Conservation (phyloP, 1,140 invertebrate genomes). For the Lasaia peninsularis region DNA sequence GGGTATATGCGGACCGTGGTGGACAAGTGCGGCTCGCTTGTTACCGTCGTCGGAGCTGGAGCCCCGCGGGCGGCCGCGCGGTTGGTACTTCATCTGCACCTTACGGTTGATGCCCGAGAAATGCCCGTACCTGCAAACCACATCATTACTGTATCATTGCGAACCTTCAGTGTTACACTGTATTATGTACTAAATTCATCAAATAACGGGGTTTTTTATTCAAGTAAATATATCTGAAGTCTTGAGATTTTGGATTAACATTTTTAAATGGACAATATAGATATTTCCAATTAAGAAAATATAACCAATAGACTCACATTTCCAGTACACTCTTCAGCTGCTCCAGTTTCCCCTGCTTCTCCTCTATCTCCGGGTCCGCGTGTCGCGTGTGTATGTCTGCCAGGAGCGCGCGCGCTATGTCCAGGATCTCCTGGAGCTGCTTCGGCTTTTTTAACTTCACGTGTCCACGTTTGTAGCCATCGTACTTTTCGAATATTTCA, state of each 20-base stretch:
- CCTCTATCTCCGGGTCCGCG: constrained; percentile 95
- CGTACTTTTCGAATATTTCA: constrained; percentile 98
- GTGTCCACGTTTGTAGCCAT: constrained; percentile 95
- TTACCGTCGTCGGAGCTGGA: constrained; percentile 97
- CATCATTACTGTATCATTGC: constrained; percentile 12
- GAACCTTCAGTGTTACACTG: too few species aligned
- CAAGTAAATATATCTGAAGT: too few species aligned
- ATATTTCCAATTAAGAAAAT: too few species aligned
- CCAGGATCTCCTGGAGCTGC: constrained; percentile 97
- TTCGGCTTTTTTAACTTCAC: constrained; percentile 98
- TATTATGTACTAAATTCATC: too few species aligned
- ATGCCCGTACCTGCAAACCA: constrained; percentile 93
- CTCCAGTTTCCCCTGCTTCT: constrained; percentile 97
- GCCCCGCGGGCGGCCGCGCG: constrained; percentile 92
- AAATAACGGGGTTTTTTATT: too few species aligned
- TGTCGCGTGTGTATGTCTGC: constrained; percentile 91
- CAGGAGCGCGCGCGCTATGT: constrained; percentile 93
- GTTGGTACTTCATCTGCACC: constrained; percentile 99
- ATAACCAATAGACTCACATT: constrained; percentile 87
- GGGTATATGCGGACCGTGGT: background rate
- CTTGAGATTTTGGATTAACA: too few species aligned
- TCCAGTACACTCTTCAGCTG: constrained; percentile 98
- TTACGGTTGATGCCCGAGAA: constrained; percentile 99
- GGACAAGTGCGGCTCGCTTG: constrained; percentile 40
- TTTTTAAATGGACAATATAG: too few species aligned